phyloP scores from a whole-genome alignment of 30 jellyfish, hydroid and myxozoan species.

The Aurelia aurita region DNA sequence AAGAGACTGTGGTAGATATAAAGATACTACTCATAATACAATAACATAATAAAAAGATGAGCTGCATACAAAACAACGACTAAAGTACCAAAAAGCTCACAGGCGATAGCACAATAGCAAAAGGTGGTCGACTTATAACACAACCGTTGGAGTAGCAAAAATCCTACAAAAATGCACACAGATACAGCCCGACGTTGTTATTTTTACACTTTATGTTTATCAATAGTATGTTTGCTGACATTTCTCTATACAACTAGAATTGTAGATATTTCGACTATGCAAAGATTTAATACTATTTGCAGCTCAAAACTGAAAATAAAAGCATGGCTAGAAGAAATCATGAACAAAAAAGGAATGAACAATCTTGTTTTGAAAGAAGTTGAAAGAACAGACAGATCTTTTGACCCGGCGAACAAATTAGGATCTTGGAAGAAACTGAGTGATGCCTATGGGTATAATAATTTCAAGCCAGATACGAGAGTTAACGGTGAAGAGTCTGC shows the following conservation, averaged over 20 bases:
- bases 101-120: too few relatives aligned
- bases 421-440: background rate
- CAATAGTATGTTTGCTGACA: conserved; percentile 41
- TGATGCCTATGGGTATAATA: too few relatives aligned
- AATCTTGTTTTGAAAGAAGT: conserved; percentile 18
- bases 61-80: too few relatives aligned
- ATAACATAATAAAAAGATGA: too few relatives aligned
- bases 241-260: conserved; percentile 48
- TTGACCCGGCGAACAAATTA: background rate
- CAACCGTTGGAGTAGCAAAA: background rate
- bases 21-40: too few relatives aligned
- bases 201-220: conserved; percentile 31
- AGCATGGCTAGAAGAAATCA: conserved; percentile 51
- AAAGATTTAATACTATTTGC: conserved; percentile 16
- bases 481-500: too few relatives aligned
- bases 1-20: too few relatives aligned
- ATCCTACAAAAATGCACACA: conserved; percentile 19
- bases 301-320: conserved; percentile 29
- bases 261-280: conserved; percentile 12
- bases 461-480: too few relatives aligned
- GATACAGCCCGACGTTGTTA: conserved; percentile 37
- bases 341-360: conserved; percentile 23
- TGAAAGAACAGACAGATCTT: conserved; percentile 4
- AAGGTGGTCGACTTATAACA: too few relatives aligned
- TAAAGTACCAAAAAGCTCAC: too few relatives aligned